A percentile compares a stretch with the other conserved stretches of the same genome.
These are phyloP conservation scores for Mantis religiosa DNA, from an alignment of 2,888 invertebrate species.

Conservation along the genomic window DNA sequence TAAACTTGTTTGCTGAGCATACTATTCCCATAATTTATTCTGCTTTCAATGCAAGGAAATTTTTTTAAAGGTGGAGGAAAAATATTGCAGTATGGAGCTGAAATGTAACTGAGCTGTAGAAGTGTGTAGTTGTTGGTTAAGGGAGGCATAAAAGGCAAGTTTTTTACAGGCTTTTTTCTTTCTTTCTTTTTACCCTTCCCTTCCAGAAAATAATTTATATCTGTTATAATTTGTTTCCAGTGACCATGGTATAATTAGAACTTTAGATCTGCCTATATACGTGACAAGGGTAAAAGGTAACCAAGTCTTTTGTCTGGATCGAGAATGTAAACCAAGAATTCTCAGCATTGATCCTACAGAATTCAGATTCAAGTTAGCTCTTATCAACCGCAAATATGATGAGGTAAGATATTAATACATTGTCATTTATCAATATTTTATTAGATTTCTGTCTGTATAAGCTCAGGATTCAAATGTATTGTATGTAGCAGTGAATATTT, in stretches of 20 bases:
- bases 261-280: slow-evolving; percentile 95
- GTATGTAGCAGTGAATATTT: too few relatives aligned
- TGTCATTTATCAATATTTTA: too few relatives aligned
- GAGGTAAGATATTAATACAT: slow-evolving; percentile 55
- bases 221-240: slow-evolving; percentile 45
- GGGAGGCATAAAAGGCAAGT: too few relatives aligned
- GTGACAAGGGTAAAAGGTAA: slow-evolving; percentile 86
- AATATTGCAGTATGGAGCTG: too few relatives aligned
- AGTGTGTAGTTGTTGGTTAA: too few relatives aligned
- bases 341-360: slow-evolving; percentile 95
- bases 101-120: too few relatives aligned
- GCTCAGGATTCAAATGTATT: too few relatives aligned
- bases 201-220: neutral
- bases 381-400: slow-evolving; percentile 93
- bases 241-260: slow-evolving; percentile 97
- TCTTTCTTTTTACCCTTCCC: neutral
- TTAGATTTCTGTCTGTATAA: too few relatives aligned
- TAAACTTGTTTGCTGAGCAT: too few relatives aligned
- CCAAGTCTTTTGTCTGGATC: slow-evolving; percentile 89
- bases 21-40: too few relatives aligned
- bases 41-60: too few relatives aligned
- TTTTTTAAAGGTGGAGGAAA: too few relatives aligned
- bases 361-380: slow-evolving; percentile 93
- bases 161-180: neutral
- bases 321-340: slow-evolving; percentile 86